Base-by-base conservation (phyloP, 2,113 vertebrate genomes). In the Bubalus kerabau region DNA sequence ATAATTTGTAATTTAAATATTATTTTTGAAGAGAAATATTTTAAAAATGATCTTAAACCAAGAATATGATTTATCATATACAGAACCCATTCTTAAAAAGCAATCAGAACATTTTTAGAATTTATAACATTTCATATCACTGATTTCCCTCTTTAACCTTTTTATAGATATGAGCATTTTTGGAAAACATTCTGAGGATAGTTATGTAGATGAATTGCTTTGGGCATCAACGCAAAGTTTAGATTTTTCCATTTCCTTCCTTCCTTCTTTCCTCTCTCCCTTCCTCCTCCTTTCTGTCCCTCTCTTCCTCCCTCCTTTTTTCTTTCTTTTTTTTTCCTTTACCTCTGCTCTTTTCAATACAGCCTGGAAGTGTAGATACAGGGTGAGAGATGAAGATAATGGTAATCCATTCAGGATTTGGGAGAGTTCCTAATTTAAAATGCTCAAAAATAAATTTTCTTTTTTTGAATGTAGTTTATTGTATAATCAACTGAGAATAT, bases 171-270 rank as follows among this genome's bases (percentile, higher is more conserved):
- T 32, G 52, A 56, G 67, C 12, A 87, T 54, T 71, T 87, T 87
- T 62, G 13, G 5, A 84, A 96, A 74, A 52, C 26, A 17, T 85
- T 93, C 57, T 80, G 62, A 56, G 46, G 32, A 50, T 14, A 90
- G 10, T 71, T 93, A 60, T 52, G 46, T 76, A 74, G 86, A 81
- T 96, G 74, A 90, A 90, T 92, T 90, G 71, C 84, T 94, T 36
- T 60, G 74, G 32, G 80, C 57, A 82, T 8, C 13, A 87, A 87
- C 14, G 32, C 4, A 90, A 56, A 60, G 46, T 11, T 93, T 90
- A 62, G n/a, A 71, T 15, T 40, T 82, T 84, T n/a, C 24, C 74
- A 21, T 82, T 30, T 46, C 32, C 6, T 52, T 46, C 50, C 13
- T 59, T 46, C 7, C 14, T 11, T 2, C 52, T 14, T n/a, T 10